Base-by-base conservation (phyloP, 2,113 vertebrate genomes). In the Oostethus manadensis region DNA sequence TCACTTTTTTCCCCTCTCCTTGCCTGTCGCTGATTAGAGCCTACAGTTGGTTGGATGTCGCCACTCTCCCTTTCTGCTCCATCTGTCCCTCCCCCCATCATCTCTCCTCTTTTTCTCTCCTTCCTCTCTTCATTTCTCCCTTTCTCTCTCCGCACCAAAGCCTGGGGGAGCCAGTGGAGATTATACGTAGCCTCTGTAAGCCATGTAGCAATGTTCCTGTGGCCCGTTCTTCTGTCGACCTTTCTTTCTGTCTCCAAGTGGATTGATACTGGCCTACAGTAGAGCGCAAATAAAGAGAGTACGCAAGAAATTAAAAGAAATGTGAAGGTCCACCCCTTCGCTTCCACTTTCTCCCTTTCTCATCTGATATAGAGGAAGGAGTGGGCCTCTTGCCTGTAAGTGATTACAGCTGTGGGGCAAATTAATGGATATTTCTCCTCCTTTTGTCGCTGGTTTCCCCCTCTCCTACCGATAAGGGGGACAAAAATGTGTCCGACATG, bases 101-200 rank as follows among this genome's bases (percentile, higher is more conserved):
- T 58, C 43, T 58, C 55, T 23, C 53, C 68, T 71, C 75, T 56
- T 77, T 56, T 77, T 74, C 77, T 50, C 70, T 55, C 56, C 46
- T 48, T 48, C 33, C 51, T 44, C 62, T 29, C 40, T 40, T 38
- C 22, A 45, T 68, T 65, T 62, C 88, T 88, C 90, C 87, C 88
- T 87, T 87, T 78, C 66, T 72, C 43, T 88, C 87, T 86, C 90
- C 90, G 78, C 89, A 87, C 87, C 90, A 89, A 89, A 94, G 91
- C 94, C 90, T 89, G 89, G 88, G 91, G 92, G 92, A 95, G 91
- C 91, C 90, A 92, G 90, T 80, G 85, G 91, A 94, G 94, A 94
- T 94, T 92, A 94, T 94, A 96, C 93, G 92, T 93, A 93, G 93
- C 91, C 92, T 93, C 92, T 91, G 88, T 93, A 93, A 95, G 92